Evolutionary conservation across 2,888 invertebrate genomes (phyloP), one percentile per base, ranked within the genome.

Genomic region (Caenorhabditis panamensis): DNA sequence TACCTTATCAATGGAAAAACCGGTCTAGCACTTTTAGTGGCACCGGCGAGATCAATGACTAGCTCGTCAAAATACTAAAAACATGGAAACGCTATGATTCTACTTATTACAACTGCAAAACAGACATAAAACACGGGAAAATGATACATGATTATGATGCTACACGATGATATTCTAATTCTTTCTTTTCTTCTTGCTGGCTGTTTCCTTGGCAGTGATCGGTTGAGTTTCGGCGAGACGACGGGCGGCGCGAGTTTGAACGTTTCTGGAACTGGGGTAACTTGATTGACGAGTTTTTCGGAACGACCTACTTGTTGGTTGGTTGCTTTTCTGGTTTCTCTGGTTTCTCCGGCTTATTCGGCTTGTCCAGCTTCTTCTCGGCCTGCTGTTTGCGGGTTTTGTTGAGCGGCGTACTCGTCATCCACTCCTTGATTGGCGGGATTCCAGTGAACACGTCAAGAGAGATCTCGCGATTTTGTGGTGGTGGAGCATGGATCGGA

Each of bases 361-460:
- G 18, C 9, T n/a, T 47, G 18, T 47, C 47, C 2, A 18, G 18
- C 9, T 18, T n/a, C 9, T 47, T 18, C 47, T 2, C 18, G 5
- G 47, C n/a, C n/a, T 47, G n/a, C 47, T 20, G 47, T 18, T 18
- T 47, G 18, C 47, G 18, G 8, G 22, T 8, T 37, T 54, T 41
- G 18, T 53, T 41, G 4, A 63, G 56, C 11, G 73, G 73, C 31
- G 73, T 73, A 24, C 73, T 73, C 2, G 73, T 73, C 64, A 66
- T 72, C 24, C 47, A 47, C 9, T 47, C 47, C 18, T n/a, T 47
- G 18, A 47, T 18, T 2, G 62, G 24, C 24, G 71, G 71, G 6
- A 20, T 49, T 13, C 62, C 59, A 22, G 66, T 59, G 51, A 73
- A 36, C 2, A 53, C 66, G 16, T 73, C 73, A 8, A 22, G 49